Evolutionary conservation across 2,888 invertebrate species (phyloP), one percentile per base, ranked within the genome.

Genomic region (Hyposoter didymator): DNA sequence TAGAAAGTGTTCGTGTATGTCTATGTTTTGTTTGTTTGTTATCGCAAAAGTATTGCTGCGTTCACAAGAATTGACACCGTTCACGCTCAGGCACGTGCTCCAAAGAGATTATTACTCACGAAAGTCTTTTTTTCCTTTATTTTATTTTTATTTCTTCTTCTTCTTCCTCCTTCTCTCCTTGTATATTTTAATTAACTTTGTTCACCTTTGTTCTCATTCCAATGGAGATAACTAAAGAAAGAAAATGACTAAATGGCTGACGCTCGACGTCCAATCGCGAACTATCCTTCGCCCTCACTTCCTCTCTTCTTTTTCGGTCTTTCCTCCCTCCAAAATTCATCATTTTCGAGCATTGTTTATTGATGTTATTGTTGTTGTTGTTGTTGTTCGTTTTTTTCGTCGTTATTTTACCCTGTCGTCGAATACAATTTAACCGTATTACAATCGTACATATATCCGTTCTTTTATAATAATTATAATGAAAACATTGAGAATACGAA

Each of bases 371-470:
- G 84, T 88, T 87, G 84, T 87, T 70, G 59, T 62, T 47, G 19
- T 69, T 22, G 55, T 88, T 87, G 84, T 88, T 87, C 84, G 39
- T 39, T 87, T 89, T 87, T 84, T 86, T 59, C 59, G 59, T 59
- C 59, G 28, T 28, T 85, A 87, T 90, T 92, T 39, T 94, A 93
- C 94, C 94, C 94, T 94, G 94, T 94, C 91, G 88, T 92, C 90
- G 90, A 93, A 92, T 93, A 92, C 89, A 92, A 92, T 92, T 91
- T 90, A 90, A 91, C 88, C 88, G 88, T 89, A 90, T 89, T 89
- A 91, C 89, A 90, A 91, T 90, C 87, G 88, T 88, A 89, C 88
- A 88, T 90, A 88, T 88, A 90, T 89, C 89, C 89, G 88, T 81
- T 89, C 87, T 85, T 88, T 86, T 89, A 83, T 64, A 84, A 55